Evolutionary conservation across 2,113 vertebrate species (phyloP).

Genomic region (Willisornis vidua): DNA sequence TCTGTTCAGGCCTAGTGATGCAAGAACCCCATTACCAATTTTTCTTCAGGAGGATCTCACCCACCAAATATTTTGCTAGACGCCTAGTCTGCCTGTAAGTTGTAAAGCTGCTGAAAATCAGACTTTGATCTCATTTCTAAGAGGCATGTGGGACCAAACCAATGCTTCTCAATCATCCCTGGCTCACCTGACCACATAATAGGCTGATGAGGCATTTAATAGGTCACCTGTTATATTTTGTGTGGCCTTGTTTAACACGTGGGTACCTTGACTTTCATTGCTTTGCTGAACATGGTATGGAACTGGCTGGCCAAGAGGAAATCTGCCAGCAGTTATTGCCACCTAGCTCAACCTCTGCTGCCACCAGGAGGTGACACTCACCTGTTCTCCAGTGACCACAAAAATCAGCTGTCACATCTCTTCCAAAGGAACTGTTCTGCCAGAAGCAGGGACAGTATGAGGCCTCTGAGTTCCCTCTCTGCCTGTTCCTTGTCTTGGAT

Average conservation of each 20-base stretch:
- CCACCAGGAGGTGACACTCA: background rate
- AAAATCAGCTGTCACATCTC: background rate
- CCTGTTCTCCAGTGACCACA: background rate
- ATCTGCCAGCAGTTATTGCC: background rate
- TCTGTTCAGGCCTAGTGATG: background rate
- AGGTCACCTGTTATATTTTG: background rate
- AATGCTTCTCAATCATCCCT: background rate
- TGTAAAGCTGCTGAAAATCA: constrained; percentile 25
- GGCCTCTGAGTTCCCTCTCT: background rate
- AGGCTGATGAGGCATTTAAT: background rate
- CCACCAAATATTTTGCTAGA: constrained; percentile 29
- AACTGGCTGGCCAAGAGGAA: background rate
- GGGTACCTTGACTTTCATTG: background rate
- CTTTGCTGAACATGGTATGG: background rate
- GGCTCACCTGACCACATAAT: background rate
- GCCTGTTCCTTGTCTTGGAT: background rate
- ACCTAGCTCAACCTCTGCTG: background rate
- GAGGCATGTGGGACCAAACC: background rate
- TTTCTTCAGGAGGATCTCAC: background rate
- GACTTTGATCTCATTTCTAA: constrained; percentile 12
- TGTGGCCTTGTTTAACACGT: background rate
- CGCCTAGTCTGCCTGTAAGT: background rate
- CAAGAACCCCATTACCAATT: constrained; percentile 2
- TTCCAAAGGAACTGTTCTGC: background rate
- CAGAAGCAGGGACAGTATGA: background rate